Evolutionary conservation across 2,797 vertebrate genomes (phyloP).

Genomic region (Falco rusticolus): DNA sequence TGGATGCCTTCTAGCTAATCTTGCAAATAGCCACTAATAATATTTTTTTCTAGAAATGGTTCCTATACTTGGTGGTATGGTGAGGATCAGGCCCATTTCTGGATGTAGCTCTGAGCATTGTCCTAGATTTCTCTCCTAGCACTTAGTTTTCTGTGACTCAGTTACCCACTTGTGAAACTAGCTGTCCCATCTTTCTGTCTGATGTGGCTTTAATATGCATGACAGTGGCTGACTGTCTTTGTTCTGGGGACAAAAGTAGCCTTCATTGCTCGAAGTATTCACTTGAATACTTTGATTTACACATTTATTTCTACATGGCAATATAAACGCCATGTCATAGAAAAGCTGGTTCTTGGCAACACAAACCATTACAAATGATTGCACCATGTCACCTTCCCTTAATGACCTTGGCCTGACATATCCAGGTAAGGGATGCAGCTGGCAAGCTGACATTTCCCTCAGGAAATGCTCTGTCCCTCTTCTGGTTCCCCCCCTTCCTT

Average conservation of each 20-base stretch:
- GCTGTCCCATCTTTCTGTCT: background rate
- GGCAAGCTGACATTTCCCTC: slow-evolving; percentile 3
- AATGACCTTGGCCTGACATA: background rate
- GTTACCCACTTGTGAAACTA: background rate
- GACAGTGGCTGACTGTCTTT: background rate
- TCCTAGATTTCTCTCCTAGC: background rate
- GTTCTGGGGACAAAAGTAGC: background rate
- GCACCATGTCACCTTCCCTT: background rate
- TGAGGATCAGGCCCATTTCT: background rate
- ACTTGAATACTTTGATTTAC: background rate
- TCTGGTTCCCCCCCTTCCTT: background rate
- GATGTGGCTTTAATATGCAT: background rate
- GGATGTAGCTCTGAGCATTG: background rate
- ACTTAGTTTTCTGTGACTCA: background rate
- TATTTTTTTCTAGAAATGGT: background rate
- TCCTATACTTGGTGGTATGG: background rate
- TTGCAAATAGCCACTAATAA: background rate
- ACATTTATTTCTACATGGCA: background rate
- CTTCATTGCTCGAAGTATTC: background rate
- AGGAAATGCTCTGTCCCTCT: slow-evolving; percentile 24
- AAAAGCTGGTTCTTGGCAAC: background rate
- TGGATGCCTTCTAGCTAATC: background rate
- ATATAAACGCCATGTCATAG: background rate
- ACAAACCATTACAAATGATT: background rate
- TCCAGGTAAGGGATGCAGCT: slow-evolving; percentile 1